These are phyloP conservation scores for Gymnoscopelus braueri DNA, from an alignment of 2,797 vertebrate genomes.

Conservation along the genomic window DNA sequence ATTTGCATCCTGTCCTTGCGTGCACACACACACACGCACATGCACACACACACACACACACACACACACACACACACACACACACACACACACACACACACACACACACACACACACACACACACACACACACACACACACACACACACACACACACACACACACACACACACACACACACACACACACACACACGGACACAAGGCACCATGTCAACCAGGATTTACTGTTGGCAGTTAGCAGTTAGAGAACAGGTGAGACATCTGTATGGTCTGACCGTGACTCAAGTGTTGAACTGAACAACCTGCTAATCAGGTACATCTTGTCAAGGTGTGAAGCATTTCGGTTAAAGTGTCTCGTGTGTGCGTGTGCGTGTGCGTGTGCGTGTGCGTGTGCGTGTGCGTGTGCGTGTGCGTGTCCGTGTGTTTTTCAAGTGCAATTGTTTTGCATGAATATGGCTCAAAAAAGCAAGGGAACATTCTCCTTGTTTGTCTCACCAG, in stretches of 20 bases:
- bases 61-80: background rate
- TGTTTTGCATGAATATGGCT: no score
- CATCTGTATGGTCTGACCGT: constrained; percentile 40
- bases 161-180: background rate
- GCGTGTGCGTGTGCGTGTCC: background rate
- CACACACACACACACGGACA: background rate
- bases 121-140: background rate
- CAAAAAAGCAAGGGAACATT: no score
- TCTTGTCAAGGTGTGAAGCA: constrained; percentile 30
- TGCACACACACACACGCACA: background rate
- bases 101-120: background rate
- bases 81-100: background rate
- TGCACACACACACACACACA: background rate
- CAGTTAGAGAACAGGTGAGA: constrained; percentile 15
- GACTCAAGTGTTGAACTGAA: constrained; percentile 30
- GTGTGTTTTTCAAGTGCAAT: no score
- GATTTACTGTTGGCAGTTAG: constrained; percentile 16
- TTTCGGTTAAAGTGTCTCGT: background rate
- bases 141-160: background rate
- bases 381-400: constrained; percentile 3
- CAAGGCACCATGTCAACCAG: constrained; percentile 3
- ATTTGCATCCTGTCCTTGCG: background rate
- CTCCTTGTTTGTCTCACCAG: no score
- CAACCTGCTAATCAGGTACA: constrained; percentile 53
- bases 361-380: constrained; percentile 1